Conservation (phyloP, 2,888 invertebrate genomes). For the Pristionchus arcanus region DNA sequence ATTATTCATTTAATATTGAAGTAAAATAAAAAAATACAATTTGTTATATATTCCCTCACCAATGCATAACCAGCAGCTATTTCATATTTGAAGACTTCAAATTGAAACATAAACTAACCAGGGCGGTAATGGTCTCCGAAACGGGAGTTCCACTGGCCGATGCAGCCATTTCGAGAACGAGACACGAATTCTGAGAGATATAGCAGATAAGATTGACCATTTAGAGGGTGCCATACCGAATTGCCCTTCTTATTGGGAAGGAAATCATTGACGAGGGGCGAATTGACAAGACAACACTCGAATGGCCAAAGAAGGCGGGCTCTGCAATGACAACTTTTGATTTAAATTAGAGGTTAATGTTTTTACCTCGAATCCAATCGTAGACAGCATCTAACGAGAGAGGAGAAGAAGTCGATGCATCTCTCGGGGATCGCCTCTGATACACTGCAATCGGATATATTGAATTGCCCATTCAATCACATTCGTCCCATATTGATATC, state of each 20-base stretch:
- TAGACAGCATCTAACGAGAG: constrained; percentile 65
- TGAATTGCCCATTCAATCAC: neutral
- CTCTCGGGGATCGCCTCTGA: constrained; percentile 48
- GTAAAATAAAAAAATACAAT: neutral
- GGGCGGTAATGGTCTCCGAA: constrained; percentile 16
- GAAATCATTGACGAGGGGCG: constrained; percentile 63
- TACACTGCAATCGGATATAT: constrained; percentile 41
- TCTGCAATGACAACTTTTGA: constrained; percentile 34
- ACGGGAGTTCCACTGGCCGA: constrained; percentile 17
- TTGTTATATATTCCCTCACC: too few relatives aligned
- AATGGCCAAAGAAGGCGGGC: constrained; percentile 66
- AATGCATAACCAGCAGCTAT: too few relatives aligned
- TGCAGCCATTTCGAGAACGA: constrained; percentile 24
- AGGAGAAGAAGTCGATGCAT: constrained; percentile 63
- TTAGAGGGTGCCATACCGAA: neutral
- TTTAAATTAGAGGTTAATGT: too few relatives aligned
- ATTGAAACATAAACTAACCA: neutral
- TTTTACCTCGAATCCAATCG: constrained; percentile 60
- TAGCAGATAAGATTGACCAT: neutral
- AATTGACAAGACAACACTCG: constrained; percentile 72
- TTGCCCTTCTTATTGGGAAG: constrained; percentile 52
- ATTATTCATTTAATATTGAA: neutral
- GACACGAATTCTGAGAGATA: constrained; percentile 14
- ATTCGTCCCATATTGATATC: too few relatives aligned
- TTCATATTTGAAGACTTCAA: neutral